These are phyloP conservation scores for Pomatorhinus ruficollis DNA, from an alignment of 2,113 vertebrate species.

Conservation along the genomic window DNA sequence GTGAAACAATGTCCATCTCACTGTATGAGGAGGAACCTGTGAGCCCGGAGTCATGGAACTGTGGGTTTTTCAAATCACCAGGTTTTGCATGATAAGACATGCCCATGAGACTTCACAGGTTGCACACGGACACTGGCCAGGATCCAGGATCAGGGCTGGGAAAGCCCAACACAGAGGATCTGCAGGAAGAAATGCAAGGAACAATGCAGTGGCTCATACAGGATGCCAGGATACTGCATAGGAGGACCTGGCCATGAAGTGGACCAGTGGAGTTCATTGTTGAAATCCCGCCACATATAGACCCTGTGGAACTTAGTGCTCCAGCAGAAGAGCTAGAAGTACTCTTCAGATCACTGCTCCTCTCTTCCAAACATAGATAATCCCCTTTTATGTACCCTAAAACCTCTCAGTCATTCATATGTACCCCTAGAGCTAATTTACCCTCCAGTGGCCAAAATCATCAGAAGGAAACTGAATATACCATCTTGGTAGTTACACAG, in stretches of 20 bases:
- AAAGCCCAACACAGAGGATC: background rate
- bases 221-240: background rate
- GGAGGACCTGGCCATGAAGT: background rate
- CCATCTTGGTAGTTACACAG: background rate
- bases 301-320: background rate
- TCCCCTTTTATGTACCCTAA: background rate
- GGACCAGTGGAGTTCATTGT: background rate
- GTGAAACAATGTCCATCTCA: background rate
- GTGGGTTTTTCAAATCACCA: background rate
- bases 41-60: background rate
- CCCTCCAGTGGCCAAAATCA: background rate
- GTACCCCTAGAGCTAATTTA: background rate
- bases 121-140: background rate
- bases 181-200: background rate
- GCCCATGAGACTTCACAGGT: background rate
- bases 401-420: background rate
- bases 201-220: accelerated
- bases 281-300: background rate
- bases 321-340: background rate
- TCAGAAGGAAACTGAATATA: background rate
- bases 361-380: background rate
- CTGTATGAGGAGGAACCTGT: background rate
- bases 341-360: background rate
- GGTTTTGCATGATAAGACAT: background rate
- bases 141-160: background rate